These are phyloP conservation scores for Xiphorhynchus elegans DNA, from an alignment of 2,113 vertebrate genomes.

Conservation along the genomic window DNA sequence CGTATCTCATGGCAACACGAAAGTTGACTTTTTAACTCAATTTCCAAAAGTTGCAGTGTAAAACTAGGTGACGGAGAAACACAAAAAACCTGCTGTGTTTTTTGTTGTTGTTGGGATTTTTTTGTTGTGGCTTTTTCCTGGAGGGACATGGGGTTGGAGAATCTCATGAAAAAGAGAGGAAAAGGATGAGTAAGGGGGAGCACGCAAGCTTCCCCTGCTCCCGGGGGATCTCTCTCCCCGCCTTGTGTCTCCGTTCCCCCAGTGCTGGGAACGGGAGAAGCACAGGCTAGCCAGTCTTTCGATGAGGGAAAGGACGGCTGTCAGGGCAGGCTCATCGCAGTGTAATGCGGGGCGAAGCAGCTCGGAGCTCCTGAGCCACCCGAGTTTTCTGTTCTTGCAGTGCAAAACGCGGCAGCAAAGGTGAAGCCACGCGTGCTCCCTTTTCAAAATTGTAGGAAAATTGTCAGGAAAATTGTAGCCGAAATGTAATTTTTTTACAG, in stretches of 20 bases:
- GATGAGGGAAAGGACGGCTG: background rate
- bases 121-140: background rate
- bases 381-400: background rate
- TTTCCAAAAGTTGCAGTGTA: background rate
- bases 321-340: too few relatives aligned
- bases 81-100: background rate
- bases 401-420: background rate
- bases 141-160: background rate
- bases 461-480: background rate
- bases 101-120: background rate
- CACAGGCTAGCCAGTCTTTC: background rate
- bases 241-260: background rate
- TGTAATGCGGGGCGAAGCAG: background rate
- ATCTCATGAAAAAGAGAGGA: background rate
- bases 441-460: background rate
- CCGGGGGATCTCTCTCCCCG: background rate
- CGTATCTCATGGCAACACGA: accelerated
- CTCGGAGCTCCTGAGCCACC: background rate
- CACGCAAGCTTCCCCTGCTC: background rate
- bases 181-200: background rate
- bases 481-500: background rate
- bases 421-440: background rate
- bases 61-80: background rate
- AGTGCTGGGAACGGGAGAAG: background rate
- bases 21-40: background rate